A percentile compares a stretch with the other conserved stretches of the same genome.
These are phyloP conservation scores for Synergus japonicus DNA, from an alignment of 2,888 invertebrate genomes.

Conservation along the genomic window DNA sequence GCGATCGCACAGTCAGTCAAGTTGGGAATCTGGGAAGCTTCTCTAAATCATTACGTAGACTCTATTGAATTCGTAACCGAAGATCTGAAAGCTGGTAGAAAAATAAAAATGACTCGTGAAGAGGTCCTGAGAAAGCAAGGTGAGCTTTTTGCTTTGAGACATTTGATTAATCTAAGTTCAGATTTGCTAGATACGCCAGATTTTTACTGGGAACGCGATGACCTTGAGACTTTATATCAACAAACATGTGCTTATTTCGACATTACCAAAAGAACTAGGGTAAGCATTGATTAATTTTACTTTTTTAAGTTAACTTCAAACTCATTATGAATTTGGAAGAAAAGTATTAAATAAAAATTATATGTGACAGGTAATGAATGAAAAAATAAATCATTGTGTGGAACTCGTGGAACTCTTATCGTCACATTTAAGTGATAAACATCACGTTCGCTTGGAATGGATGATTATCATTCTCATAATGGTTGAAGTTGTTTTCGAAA, in stretches of 20 bases:
- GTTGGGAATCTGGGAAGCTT: constrained; percentile 95
- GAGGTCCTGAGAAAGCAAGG: constrained; percentile 90
- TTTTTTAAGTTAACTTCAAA: constrained; percentile 13
- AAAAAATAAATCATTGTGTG: constrained; percentile 95
- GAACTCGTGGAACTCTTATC: constrained; percentile 94
- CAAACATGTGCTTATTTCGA: constrained; percentile 91
- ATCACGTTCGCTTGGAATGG: constrained; percentile 96
- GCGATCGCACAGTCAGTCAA: constrained; percentile 96
- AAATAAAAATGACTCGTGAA: constrained; percentile 84
- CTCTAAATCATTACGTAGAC: constrained; percentile 89
- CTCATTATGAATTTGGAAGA: background rate
- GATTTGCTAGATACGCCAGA: constrained; percentile 97
- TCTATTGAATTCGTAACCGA: constrained; percentile 90
- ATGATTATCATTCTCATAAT: constrained; percentile 97
- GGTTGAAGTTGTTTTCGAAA: constrained; percentile 94
- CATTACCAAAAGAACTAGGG: constrained; percentile 90
- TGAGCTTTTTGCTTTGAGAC: constrained; percentile 92
- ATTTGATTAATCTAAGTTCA: constrained; percentile 94
- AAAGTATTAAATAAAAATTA: constrained; percentile 31
- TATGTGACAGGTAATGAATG: constrained; percentile 90
- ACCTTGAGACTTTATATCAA: constrained; percentile 90
- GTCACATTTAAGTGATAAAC: constrained; percentile 93
- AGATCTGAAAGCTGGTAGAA: constrained; percentile 87
- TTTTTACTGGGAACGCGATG: constrained; percentile 98
- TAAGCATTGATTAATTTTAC: constrained; percentile 70